A percentile compares a stretch with the other conserved stretches of the same genome.
Conservation (phyloP, 2,113 vertebrate species). For the Otolemur garnettii region DNA sequence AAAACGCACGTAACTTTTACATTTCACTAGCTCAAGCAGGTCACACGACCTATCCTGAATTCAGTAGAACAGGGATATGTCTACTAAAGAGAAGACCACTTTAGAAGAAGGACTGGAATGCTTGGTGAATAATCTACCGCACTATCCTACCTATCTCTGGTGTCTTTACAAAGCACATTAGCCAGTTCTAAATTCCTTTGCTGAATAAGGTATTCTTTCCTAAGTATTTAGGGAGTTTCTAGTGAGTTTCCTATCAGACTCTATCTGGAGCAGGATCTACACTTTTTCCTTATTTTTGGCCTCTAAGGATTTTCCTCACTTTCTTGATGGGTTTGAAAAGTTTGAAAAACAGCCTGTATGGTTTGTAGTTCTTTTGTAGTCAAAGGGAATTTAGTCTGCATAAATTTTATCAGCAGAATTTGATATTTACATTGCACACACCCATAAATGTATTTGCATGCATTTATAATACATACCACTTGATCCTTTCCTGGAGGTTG, state of each 20-base stretch:
- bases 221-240: not conserved
- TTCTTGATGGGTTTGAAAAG: not conserved
- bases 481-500: not conserved
- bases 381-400: not conserved
- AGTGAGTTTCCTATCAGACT: not conserved
- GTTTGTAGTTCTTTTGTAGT: not conserved
- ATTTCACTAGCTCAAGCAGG: not conserved
- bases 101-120: not conserved
- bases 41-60: not conserved
- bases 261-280: not conserved
- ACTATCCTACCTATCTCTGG: not conserved
- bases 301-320: not conserved
- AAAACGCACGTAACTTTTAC: not conserved
- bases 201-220: not conserved
- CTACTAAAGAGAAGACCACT: not conserved
- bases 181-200: not conserved
- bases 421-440: not conserved
- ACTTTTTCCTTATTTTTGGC: not conserved
- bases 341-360: not conserved
- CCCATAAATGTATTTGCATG: not conserved
- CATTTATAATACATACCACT: not conserved
- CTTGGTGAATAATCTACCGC: not conserved
- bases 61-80: not conserved
- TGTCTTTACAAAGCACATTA: not conserved
- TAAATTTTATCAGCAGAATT: not conserved